Conservation (phyloP, 1,140 invertebrate species). For the Caenorhabditis elegans region DNA sequence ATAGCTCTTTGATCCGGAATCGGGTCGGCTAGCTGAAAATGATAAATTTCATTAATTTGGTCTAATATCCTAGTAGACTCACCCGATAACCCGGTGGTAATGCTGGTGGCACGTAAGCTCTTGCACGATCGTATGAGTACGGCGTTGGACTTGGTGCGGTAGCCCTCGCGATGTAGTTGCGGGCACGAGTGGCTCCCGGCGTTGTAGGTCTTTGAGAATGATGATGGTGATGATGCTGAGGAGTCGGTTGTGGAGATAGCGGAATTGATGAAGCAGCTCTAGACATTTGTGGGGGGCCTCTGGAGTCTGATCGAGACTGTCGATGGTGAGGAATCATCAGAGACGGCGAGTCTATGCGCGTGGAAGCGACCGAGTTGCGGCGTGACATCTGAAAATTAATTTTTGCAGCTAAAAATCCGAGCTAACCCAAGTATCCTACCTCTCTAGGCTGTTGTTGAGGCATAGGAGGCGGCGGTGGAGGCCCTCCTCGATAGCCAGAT, state of each 20-base stretch:
- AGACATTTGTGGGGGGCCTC: background rate
- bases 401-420: background rate
- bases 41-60: background rate
- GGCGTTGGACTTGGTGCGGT: conserved; percentile 57
- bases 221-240: background rate
- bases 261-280: conserved; percentile 24
- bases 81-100: conserved; percentile 60
- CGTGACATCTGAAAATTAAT: conserved; percentile 27
- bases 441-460: conserved; percentile 10
- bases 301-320: conserved; percentile 34
- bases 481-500: background rate
- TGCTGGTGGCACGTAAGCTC: conserved; percentile 59
- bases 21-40: conserved; percentile 35
- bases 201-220: conserved; percentile 20
- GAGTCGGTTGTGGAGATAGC: conserved; percentile 4
- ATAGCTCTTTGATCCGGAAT: conserved; percentile 27
- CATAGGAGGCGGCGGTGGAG: background rate
- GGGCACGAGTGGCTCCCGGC: conserved; percentile 50
- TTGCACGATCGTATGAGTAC: conserved; percentile 59
- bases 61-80: background rate
- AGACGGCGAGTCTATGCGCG: background rate
- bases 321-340: conserved; percentile 5
- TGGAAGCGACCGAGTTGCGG: conserved; percentile 39
- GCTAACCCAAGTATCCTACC: background rate
- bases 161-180: conserved; percentile 48